Percentiles rank a stretch among this genome's conserved stretches.
phyloP scores from a whole-genome alignment of 2,888 invertebrate species.

The Halictus quadricinctus region DNA sequence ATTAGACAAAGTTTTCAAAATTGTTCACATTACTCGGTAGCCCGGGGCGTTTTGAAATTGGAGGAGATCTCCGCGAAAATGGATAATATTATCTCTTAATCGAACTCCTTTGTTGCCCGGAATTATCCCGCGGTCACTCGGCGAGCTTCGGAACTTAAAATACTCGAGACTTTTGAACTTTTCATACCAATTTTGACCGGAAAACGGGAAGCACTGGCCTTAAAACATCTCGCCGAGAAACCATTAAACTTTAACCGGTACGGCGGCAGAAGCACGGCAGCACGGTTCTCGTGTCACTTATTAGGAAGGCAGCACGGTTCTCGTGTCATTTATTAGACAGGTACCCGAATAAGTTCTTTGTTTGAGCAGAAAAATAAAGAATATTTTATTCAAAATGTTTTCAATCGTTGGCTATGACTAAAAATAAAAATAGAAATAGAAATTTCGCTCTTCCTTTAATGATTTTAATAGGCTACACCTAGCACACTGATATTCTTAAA shows the following conservation, averaged over 20 bases:
- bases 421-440: too few relatives aligned
- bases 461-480: too few relatives aligned
- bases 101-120: neutral
- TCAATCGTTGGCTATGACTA: too few relatives aligned
- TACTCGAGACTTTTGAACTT: neutral
- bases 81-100: conserved; percentile 12
- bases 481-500: too few relatives aligned
- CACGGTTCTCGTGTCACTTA: neutral
- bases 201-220: neutral
- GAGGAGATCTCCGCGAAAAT: neutral
- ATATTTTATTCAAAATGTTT: too few relatives aligned
- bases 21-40: neutral
- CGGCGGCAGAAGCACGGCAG: neutral
- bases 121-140: conserved; percentile 4
- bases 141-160: neutral
- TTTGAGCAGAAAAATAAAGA: too few relatives aligned
- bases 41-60: neutral
- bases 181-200: neutral
- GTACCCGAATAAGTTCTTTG: too few relatives aligned
- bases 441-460: too few relatives aligned
- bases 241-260: neutral
- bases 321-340: neutral
- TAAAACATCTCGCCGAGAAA: neutral
- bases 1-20: neutral
- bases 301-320: neutral